Conservation (phyloP, 2,797 vertebrate genomes). For the Monodelphis domestica region DNA sequence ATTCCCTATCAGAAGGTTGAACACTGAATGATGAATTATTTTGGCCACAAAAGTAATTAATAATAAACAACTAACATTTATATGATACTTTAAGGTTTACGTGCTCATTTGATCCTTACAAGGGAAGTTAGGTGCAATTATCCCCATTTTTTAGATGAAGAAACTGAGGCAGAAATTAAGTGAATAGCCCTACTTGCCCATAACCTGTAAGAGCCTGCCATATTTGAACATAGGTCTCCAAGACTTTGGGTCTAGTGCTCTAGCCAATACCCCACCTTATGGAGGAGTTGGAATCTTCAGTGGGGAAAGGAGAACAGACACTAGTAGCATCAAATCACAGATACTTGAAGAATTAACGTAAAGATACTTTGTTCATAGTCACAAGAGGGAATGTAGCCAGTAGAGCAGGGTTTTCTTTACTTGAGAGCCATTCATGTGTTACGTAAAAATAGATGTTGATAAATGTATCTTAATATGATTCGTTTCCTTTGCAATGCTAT, state of each 20-base stretch:
- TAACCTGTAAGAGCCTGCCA: neutral
- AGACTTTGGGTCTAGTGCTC: neutral
- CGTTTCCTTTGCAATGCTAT: no score
- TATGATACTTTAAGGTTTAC: neutral
- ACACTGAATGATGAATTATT: neutral
- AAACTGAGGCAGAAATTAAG: neutral
- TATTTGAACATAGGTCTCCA: neutral
- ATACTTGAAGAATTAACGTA: neutral
- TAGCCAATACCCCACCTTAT: neutral
- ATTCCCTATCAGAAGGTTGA: neutral
- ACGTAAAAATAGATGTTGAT: no score
- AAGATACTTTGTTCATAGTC: neutral
- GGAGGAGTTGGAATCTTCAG: neutral
- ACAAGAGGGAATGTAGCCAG: no score
- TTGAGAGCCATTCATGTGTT: no score
- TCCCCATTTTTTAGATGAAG: neutral
- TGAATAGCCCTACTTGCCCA: neutral
- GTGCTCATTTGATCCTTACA: neutral
- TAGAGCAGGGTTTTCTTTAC: no score
- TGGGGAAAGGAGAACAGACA: neutral
- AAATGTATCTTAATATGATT: no score
- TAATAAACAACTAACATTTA: neutral
- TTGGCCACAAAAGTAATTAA: neutral
- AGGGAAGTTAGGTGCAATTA: neutral
- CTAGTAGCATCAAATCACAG: neutral